A percentile compares a stretch with the other conserved stretches of the same genome.
phyloP scores from a whole-genome alignment of 2,797 vertebrate genomes.

The Semaprochilodus insignis region DNA sequence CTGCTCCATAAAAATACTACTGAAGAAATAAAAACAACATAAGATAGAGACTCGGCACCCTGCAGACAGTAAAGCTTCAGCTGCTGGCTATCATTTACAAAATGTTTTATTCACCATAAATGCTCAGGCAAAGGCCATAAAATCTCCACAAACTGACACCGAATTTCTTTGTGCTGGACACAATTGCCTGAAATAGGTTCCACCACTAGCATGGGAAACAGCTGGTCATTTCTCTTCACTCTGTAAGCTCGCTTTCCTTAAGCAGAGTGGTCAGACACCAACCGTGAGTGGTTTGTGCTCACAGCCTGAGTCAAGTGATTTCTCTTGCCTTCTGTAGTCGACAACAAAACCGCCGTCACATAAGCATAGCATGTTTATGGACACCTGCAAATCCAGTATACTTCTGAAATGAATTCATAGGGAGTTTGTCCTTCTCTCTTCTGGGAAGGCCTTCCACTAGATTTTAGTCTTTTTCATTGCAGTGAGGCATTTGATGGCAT shows the following conservation, averaged over 20 bases:
- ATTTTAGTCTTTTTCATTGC: too few relatives aligned
- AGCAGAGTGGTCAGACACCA: slow-evolving; percentile 14
- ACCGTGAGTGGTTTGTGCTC: slow-evolving; percentile 14
- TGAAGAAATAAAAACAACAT: slow-evolving; percentile 9
- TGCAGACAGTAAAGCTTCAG: background rate
- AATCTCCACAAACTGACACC: background rate
- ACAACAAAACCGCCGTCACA: too few relatives aligned
- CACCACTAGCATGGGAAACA: slow-evolving; percentile 12
- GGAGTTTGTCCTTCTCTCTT: too few relatives aligned
- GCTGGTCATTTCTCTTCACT: slow-evolving; percentile 14
- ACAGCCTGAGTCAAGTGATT: too few relatives aligned
- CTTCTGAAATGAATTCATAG: too few relatives aligned
- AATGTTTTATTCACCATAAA: background rate
- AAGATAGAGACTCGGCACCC: background rate
- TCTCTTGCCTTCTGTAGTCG: too few relatives aligned
- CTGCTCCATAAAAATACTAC: background rate
- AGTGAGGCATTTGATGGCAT: too few relatives aligned
- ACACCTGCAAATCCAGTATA: too few relatives aligned
- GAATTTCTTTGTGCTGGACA: too few relatives aligned
- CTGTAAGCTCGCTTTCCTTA: too few relatives aligned
- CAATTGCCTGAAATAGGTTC: background rate
- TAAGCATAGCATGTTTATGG: too few relatives aligned
- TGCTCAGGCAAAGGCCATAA: background rate
- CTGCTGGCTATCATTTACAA: background rate
- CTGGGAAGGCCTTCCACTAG: too few relatives aligned